Base-by-base conservation (phyloP, 1,140 invertebrate genomes). In the Zaprionus gabonicus region DNA sequence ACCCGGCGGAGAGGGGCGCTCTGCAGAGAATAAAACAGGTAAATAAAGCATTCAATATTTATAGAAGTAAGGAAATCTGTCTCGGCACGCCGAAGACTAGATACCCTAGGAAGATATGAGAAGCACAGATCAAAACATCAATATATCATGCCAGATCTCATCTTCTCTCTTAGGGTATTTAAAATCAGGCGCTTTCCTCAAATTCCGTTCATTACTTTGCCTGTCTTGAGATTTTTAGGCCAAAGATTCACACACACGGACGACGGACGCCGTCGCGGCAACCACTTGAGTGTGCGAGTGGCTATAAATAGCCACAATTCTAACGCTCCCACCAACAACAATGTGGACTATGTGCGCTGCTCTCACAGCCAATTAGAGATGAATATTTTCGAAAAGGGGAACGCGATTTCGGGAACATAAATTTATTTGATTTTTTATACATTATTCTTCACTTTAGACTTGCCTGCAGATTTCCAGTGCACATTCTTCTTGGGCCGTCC, bases 1-100 rank as follows among this genome's bases (percentile, higher is more conserved):
- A 12, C 97, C 96, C 10, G 97, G 97, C 55, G 95, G 94, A 34
- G 95, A 94, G 60, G 97, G 96, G 68, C 95, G 94, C 80, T 96
- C 97, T 97, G 58, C 27, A 71, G 46, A 46, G 5, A 51, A 69
- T 56, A 27, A 34, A 34, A 68, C 71, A 77, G 71, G 64, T 73
- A 72, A 76, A 63, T 65, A 66, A 71, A 70, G 31, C 64, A 72
- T 34, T 65, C 28, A 17, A 51, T 71, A 31, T 12, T 44, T 23
- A 1, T 44, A 28, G n/a, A 66, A 34, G 25, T n/a, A 44, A 20
- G 59, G 17, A 20, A 36, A n/a, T 20, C 41, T 0, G 13, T 0
- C 7, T 46, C 7, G 41, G 7, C n/a, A 23, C 4, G 23, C 46
- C 46, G 46, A 51, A 51, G 46, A 25, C 10, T 5, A 2, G 23